Evolutionary conservation across 64 coral and sea anemone genomes (phyloP).

Genomic region (Catalaphyllia jardinei): DNA sequence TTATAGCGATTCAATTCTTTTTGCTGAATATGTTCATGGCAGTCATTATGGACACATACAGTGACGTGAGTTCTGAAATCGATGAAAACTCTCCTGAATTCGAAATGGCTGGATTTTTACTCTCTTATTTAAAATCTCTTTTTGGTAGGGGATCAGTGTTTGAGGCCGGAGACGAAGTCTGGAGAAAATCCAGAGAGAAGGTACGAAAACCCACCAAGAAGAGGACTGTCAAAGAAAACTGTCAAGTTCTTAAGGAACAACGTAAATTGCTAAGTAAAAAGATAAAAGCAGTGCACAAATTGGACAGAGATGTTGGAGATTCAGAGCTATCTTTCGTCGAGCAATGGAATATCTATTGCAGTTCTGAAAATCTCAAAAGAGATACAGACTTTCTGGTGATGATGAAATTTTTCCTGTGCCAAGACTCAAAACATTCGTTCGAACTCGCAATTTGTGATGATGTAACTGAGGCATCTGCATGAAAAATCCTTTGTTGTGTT

Average conservation of each 20-base stretch:
- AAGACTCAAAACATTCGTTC: background rate
- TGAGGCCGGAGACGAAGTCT: constrained; percentile 6
- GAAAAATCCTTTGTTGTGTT: no score
- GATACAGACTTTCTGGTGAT: background rate
- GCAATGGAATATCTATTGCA: background rate
- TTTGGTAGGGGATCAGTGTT: constrained; percentile 22
- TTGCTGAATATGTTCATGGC: constrained; percentile 80
- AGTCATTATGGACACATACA: constrained; percentile 66
- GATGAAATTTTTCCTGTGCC: background rate
- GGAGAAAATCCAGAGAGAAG: background rate
- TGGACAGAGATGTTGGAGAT: background rate
- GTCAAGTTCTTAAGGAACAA: background rate
- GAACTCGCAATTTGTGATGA: background rate
- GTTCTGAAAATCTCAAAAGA: background rate
- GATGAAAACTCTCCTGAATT: constrained; percentile 20
- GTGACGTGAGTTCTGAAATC: constrained; percentile 44
- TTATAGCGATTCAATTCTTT: constrained; percentile 74
- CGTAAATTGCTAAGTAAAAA: background rate
- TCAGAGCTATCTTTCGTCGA: background rate
- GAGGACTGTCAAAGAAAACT: constrained; percentile 2
- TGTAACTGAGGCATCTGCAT: background rate
- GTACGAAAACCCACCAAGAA: background rate
- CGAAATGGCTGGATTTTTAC: constrained; percentile 49
- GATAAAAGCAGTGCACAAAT: background rate
- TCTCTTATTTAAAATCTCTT: constrained; percentile 27